Evolutionary conservation across 2,113 vertebrate genomes (phyloP).

Genomic region (Nestor notabilis): DNA sequence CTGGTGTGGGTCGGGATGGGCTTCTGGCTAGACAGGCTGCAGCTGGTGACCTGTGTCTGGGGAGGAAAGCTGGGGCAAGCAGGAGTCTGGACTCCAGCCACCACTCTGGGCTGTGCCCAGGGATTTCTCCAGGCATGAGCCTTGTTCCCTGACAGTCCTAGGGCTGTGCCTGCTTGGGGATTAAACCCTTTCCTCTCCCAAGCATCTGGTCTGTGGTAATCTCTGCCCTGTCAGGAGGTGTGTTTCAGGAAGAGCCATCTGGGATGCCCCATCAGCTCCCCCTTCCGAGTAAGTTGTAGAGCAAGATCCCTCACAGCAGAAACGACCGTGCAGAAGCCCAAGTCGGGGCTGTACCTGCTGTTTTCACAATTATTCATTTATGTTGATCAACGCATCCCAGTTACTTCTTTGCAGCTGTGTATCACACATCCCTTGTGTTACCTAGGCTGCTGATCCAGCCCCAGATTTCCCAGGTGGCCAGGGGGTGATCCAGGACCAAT

Average conservation of each 20-base stretch:
- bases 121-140: not conserved
- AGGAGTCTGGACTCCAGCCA: not conserved
- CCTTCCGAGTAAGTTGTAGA: not conserved
- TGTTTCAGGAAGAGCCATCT: not conserved
- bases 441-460: not conserved
- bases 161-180: accelerated
- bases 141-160: accelerated
- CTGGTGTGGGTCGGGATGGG: not conserved
- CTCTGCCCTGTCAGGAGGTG: not conserved
- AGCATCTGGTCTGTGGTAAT: not conserved
- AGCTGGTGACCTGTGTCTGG: accelerated
- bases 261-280: not conserved
- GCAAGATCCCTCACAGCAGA: not conserved
- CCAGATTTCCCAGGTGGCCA: not conserved
- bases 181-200: not conserved
- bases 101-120: not conserved
- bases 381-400: not conserved
- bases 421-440: accelerated
- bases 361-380: not conserved
- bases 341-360: not conserved
- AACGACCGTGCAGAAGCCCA: not conserved
- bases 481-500: not conserved
- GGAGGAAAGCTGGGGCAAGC: not conserved
- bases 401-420: not conserved
- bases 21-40: not conserved